Percentiles rank a stretch among this genome's conserved stretches.
Evolutionary conservation across 2,888 invertebrate species (phyloP).

Genomic region (Mystacides longicornis): DNA sequence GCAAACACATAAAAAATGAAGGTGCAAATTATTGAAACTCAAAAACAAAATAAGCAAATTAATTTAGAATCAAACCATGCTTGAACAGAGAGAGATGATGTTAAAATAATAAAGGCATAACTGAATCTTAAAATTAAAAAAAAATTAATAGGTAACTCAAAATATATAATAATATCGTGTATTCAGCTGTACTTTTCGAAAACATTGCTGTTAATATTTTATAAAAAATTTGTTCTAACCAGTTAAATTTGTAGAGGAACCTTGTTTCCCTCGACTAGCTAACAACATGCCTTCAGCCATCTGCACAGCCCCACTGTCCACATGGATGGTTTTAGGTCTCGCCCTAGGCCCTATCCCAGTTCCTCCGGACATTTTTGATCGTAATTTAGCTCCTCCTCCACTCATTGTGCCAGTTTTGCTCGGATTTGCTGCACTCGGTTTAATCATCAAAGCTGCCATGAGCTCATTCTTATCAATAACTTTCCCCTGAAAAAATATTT

Average conservation of each 20-base stretch:
- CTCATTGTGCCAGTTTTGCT: slow-evolving; percentile 29
- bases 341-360: slow-evolving; percentile 66
- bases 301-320: slow-evolving; percentile 72
- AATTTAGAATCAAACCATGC: neutral
- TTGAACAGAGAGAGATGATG: neutral
- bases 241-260: slow-evolving; percentile 74
- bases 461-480: slow-evolving; percentile 63
- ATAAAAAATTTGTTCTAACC: slow-evolving; percentile 44
- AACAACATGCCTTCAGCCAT: slow-evolving; percentile 69
- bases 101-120: neutral
- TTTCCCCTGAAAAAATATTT: slow-evolving; percentile 63
- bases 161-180: neutral
- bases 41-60: slow-evolving; percentile 6
- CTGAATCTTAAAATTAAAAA: neutral
- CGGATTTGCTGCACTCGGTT: slow-evolving; percentile 36
- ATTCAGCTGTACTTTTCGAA: too few relatives aligned
- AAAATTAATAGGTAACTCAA: neutral
- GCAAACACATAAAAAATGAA: slow-evolving; percentile 19
- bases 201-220: too few relatives aligned
- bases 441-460: slow-evolving; percentile 43
- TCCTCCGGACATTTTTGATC: slow-evolving; percentile 54
- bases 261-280: slow-evolving; percentile 68
- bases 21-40: slow-evolving; percentile 5
- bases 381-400: slow-evolving; percentile 49
- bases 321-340: slow-evolving; percentile 85